phyloP scores from a whole-genome alignment of 2,797 vertebrate genomes.

The Falco naumanni region DNA sequence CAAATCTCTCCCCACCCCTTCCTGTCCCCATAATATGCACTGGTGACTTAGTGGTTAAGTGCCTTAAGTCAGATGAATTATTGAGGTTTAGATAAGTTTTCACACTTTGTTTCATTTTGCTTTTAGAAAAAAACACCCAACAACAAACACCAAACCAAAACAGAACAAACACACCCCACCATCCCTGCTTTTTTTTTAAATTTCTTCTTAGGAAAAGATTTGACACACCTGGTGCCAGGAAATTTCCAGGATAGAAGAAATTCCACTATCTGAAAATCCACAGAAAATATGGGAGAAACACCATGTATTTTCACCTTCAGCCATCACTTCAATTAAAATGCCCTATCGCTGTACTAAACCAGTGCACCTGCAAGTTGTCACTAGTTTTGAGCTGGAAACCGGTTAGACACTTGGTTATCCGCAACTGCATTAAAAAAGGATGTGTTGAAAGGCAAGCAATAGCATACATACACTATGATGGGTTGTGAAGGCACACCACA shows the following conservation, averaged over 20 bases:
- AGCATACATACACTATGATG: not conserved
- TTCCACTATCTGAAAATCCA: not conserved
- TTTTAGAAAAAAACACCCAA: not conserved
- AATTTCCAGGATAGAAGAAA: not conserved
- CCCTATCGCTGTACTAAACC: not conserved
- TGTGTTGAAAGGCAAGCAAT: not conserved
- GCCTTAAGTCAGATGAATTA: not conserved
- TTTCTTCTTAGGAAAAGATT: not conserved
- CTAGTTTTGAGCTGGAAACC: not conserved
- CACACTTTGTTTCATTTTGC: not conserved
- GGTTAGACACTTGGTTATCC: not conserved
- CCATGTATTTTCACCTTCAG: not conserved
- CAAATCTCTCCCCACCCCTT: not conserved
- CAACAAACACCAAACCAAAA: not conserved
- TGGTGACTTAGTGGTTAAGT: not conserved
- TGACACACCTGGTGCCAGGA: not conserved
- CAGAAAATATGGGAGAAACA: not conserved
- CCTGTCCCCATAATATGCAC: not conserved
- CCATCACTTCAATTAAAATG: not conserved
- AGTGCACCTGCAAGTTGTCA: not conserved
- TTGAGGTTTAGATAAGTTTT: not conserved
- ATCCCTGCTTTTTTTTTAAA: too few relatives aligned
- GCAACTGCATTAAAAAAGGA: not conserved
- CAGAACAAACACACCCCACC: fast-evolving
- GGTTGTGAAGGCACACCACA: not conserved